Base-by-base conservation (phyloP, 2,888 invertebrate genomes). In the Drosophila anomalata region DNA sequence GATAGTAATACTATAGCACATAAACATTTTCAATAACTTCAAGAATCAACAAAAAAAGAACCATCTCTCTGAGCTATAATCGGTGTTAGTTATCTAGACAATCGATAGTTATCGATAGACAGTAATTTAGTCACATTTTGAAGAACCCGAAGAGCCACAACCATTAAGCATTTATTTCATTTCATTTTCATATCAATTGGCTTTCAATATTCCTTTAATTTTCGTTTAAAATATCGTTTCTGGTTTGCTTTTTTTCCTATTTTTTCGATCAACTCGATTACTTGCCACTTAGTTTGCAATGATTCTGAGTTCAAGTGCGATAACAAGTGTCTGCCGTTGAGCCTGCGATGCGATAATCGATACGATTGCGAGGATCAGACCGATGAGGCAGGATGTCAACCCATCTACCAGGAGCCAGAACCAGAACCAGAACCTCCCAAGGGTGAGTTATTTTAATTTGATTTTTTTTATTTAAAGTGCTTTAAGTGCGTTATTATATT, bases 231-330 rank as follows among this genome's bases (percentile, higher is more conserved):
- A 5, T 66, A 58, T 26, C 7, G 6, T 53, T 46, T 59, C 12
- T 39, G 9, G 57, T 83, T 70, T 70, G 33, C 52, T 7, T 29
- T 36, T 41, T 41, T 41, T 33, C 26, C 47, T 41, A 17, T 36
- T 24, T 52, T 75, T 76, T 70, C 76, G 17, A 17, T 17, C 24
- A 39, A 52, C 61, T 63, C 26, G 8, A 29, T 72, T 14, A 22
- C 24, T 33, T 20, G 31, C 12, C 62, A 17, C 17, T 75, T 75
- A 88, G 87, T 78, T 80, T 91, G 90, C 77, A 53, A 65, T 36
- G 80, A 79, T 12, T 93, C 93, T 14, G 94, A 95, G 90, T 94
- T 94, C 88, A 93, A 92, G 73, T 95, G 95, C 89, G 94, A 95
- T 88, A 68, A 93, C 9, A 92, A 93, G 52, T 95, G 95, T 89